Evolutionary conservation across 64 coral and sea anemone genomes (phyloP).

Genomic region (Platygyra sinensis): DNA sequence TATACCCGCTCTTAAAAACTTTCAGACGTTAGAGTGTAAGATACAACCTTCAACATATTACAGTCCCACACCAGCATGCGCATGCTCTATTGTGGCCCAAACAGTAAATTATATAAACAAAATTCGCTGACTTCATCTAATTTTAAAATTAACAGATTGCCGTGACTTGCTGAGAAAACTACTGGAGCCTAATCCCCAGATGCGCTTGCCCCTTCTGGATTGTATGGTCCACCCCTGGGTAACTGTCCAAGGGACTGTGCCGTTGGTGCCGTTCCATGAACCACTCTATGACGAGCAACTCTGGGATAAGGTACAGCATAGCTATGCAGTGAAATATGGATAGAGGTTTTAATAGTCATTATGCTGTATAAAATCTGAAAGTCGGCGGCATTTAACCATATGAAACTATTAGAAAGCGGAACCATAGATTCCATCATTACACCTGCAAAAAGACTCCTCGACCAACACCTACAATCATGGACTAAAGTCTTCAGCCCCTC

Average conservation of each 20-base stretch:
- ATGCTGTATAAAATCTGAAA: not conserved
- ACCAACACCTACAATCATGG: too few species aligned
- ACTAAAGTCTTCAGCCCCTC: too few species aligned
- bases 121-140: not conserved
- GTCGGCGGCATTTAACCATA: too few species aligned
- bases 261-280: slow-evolving; percentile 61
- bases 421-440: too few species aligned
- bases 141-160: slow-evolving; percentile 61
- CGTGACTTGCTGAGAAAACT: slow-evolving; percentile 76
- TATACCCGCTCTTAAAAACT: too few species aligned
- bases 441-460: too few species aligned
- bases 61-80: too few species aligned
- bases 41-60: too few species aligned
- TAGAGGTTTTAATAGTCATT: not conserved
- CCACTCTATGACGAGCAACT: slow-evolving; percentile 58
- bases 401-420: too few species aligned
- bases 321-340: not conserved
- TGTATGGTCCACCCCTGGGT: slow-evolving; percentile 88
- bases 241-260: slow-evolving; percentile 55
- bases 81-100: too few species aligned
- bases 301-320: slow-evolving; percentile 57
- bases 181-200: slow-evolving; percentile 67
- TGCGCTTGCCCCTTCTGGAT: slow-evolving; percentile 59
- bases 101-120: too few species aligned
- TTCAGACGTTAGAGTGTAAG: too few species aligned